Conservation (phyloP, 2,888 invertebrate species). For the Zaprionus obscuricornis region DNA sequence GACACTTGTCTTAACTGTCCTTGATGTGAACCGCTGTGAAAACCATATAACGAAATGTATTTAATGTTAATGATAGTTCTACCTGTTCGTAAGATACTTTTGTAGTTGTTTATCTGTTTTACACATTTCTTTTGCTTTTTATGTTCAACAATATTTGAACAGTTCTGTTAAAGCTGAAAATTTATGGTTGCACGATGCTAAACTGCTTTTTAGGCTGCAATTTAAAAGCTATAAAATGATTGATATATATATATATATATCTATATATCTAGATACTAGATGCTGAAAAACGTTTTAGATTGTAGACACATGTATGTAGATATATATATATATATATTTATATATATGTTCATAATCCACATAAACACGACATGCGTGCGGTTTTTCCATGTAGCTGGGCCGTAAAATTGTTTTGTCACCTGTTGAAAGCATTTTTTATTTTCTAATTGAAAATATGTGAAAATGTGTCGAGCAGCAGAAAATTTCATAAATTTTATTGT, state of each 20-base stretch:
- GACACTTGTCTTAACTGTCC: conserved; percentile 52
- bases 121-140: conserved; percentile 23
- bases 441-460: conserved; percentile 44
- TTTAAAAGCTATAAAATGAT: conserved; percentile 70
- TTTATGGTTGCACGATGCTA: conserved; percentile 43
- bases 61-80: neutral
- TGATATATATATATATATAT: conserved; percentile 6
- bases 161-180: conserved; percentile 37
- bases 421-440: conserved; percentile 75
- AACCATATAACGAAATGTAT: neutral
- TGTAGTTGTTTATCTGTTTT: neutral
- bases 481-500: conserved; percentile 62
- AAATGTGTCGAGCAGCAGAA: conserved; percentile 16
- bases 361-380: conserved; percentile 44
- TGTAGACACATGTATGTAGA: neutral
- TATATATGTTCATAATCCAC: conserved; percentile 35
- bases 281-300: neutral
- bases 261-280: neutral
- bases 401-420: conserved; percentile 79
- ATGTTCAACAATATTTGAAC: conserved; percentile 52
- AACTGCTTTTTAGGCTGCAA: conserved; percentile 55
- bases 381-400: conserved; percentile 31
- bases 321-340: conserved; percentile 10
- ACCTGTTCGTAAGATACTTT: conserved; percentile 24
- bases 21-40: conserved; percentile 53